Conservation (phyloP, 2,113 vertebrate species). For the Accipiter virgatus region DNA sequence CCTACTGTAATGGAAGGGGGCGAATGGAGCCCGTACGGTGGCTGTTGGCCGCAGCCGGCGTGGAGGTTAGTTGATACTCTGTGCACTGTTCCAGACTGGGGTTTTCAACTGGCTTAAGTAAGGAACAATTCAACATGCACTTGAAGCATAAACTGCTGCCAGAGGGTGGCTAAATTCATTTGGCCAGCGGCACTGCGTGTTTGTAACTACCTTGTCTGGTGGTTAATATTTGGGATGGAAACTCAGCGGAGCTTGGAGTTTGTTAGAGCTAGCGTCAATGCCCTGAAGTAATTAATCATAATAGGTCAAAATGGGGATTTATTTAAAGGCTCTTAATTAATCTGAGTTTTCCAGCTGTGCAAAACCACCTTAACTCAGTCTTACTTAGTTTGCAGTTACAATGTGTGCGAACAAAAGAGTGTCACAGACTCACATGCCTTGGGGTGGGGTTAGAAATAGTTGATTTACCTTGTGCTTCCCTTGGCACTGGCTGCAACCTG, state of each 20-base stretch:
- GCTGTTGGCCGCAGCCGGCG: slow-evolving; percentile 82
- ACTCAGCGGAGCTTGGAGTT: not conserved
- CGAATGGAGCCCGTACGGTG: slow-evolving; percentile 89
- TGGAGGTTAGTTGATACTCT: slow-evolving; percentile 73
- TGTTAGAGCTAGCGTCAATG: not conserved
- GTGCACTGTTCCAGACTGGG: not conserved
- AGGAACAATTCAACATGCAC: not conserved
- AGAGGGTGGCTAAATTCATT: not conserved
- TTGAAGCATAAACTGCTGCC: not conserved
- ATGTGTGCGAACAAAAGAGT: not conserved
- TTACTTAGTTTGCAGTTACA: not conserved
- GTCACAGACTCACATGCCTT: not conserved
- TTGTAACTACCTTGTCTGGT: not conserved
- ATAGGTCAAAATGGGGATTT: not conserved
- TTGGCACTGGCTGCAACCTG: not conserved
- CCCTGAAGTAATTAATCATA: not conserved
- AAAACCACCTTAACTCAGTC: not conserved
- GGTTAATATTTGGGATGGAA: not conserved
- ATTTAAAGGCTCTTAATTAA: not conserved
- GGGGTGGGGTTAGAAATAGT: not conserved
- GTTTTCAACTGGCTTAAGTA: not conserved
- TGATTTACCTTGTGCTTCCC: not conserved
- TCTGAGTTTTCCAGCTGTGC: not conserved
- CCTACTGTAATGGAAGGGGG: slow-evolving; percentile 87
- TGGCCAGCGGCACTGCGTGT: not conserved